Percentiles rank a stretch among this genome's conserved stretches.
phyloP scores from a whole-genome alignment of 2,888 invertebrate species.

The Lasioglossum vierecki region DNA sequence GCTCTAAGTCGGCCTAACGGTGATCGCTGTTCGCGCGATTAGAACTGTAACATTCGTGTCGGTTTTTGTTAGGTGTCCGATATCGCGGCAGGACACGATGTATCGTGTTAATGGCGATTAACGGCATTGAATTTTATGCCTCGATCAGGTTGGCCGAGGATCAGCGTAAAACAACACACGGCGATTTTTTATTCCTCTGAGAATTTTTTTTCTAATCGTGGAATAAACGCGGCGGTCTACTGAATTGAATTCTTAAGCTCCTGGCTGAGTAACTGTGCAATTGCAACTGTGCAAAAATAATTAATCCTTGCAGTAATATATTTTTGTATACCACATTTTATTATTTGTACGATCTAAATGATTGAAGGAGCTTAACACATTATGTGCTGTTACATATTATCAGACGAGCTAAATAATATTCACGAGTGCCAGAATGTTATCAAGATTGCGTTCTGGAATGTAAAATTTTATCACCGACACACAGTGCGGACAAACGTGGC shows the following conservation, averaged over 20 bases:
- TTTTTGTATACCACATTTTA: too few species aligned
- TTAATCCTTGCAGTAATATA: not conserved
- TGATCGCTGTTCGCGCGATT: constrained; percentile 34
- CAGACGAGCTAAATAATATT: too few species aligned
- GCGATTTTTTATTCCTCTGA: not conserved
- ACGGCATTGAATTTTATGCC: constrained; percentile 13
- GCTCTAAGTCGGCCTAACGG: constrained; percentile 22
- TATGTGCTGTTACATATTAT: too few species aligned
- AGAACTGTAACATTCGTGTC: constrained; percentile 33
- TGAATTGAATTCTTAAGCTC: not conserved
- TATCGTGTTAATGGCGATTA: constrained; percentile 30
- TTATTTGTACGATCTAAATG: not conserved
- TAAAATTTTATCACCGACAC: too few species aligned
- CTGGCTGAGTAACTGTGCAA: not conserved
- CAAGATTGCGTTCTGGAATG: too few species aligned
- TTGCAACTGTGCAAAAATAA: not conserved
- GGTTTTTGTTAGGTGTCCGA: constrained; percentile 38
- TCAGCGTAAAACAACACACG: not conserved
- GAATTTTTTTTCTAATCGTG: not conserved
- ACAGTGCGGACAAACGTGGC: too few species aligned
- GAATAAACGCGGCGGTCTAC: not conserved
- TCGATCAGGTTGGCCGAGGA: not conserved
- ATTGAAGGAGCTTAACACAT: not conserved
- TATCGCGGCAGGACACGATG: constrained; percentile 5
- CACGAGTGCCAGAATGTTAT: too few species aligned